Base-by-base conservation (phyloP, 2,113 vertebrate species). In the Nymphicus hollandicus region DNA sequence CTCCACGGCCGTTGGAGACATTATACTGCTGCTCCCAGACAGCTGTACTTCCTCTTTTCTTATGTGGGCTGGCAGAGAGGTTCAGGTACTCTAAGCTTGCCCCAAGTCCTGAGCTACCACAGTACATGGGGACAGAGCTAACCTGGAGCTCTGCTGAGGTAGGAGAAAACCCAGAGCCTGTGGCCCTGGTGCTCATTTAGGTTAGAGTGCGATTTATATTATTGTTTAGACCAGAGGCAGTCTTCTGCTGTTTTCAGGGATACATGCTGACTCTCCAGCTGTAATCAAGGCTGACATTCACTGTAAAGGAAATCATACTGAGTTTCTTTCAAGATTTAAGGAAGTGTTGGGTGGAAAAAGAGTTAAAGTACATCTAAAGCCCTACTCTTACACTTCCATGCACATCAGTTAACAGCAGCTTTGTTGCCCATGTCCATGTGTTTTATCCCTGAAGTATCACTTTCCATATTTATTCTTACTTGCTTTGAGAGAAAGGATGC, bases 1-100 rank as follows among this genome's bases (percentile, higher is more conserved):
- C 49, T 46, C 46, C 31, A 24, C 0, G 4, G 63, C 58, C 3
- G 0, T 1, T 60, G 50, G 33, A 50, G 50, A 13, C 10, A 1
- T 24, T 18, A 35, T 4, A 10, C 44, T 4, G 2, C 58, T 82
- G 71, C 25, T 84, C 20, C 47, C 71, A 20, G 16, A 2, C 0
- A 1, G 17, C 12, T 73, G 22, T 24, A 11, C 46, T 68, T 80
- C 49, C 24, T 81, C 47, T 17, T 66, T 0, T 2, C 15, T 52
- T 73, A 9, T 1, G 49, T 44, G 25, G 39, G 31, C 53, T 1
- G 4, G 28, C 53, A 44, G 29, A 46, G 53, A 70, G 13, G n/a
- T 50, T 31, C 63, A 52, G 3, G 9, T 23, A 92, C n/a, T 69
- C 50, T 47, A 24, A 23, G 53, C 11, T 47, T 10, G 55, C 18